Base-by-base conservation (phyloP, 2,113 vertebrate genomes). In the Cebus imitator region DNA sequence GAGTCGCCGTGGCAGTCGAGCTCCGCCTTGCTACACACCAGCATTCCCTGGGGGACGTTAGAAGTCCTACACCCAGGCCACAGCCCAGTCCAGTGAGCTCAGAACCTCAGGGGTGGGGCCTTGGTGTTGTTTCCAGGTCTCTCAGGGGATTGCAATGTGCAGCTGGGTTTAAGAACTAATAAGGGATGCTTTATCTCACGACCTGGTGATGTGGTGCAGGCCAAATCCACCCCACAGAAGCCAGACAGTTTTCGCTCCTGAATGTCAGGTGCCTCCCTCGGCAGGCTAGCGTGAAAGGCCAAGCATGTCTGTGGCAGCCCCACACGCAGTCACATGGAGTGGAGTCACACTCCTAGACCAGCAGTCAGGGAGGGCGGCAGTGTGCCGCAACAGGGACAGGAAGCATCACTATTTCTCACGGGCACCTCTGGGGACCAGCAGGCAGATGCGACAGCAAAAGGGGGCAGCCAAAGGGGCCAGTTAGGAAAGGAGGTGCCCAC, bases 291-390 rank as follows among this genome's bases (percentile, higher is more conserved):
- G 57, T 58, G 66, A 57, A 68, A 64, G 57, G 84, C 48, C 45
- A 30, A 5, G 9, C 5, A 11, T 3, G 8, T 37, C 4, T 21
- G 21, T 1, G 23, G 32, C 30, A 4, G 6, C 27, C 27, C 68
- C 40, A 84, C 30, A 57, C 37, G 18, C 85, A 64, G 52, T 27
- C 50, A n/a, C 5, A 2, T 1, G 52, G 12, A 6, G 30, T 43
- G 20, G 48, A 43, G 40, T 43, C 27, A 30, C 72, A 37, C 8
- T 84, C n/a, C 8, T 14, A 35, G 37, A 30, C 57, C 6, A 13
- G 13, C 30, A 37, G 35, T 12, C 3, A 9, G 52, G 72, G 43
- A 79, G 55, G 40, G 21, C 0, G 6, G 23, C 13, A 1, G 45
- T 8, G 21, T 23, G 58, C 17, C 43, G 5, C 10, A 4, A 37